Base-by-base conservation (phyloP, 2,113 vertebrate species). In the Willisornis vidua region DNA sequence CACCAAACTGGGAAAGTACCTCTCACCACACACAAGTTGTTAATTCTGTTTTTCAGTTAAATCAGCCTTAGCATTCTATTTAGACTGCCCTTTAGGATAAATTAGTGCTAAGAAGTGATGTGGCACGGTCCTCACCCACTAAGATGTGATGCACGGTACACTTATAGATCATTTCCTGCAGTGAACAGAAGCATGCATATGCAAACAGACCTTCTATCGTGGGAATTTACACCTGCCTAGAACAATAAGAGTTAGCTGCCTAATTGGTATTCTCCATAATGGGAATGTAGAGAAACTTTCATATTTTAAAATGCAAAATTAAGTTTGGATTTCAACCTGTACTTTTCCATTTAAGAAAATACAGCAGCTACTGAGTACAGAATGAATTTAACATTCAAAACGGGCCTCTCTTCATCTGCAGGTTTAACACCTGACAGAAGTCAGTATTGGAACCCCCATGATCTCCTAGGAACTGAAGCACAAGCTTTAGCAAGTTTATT, bases 141-240 rank as follows among this genome's bases (percentile, higher is more conserved):
- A 19, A 65, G 22, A 37, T 35, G 26, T 45, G 72, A 75, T 43
- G 45, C 63, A 75, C 14, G 61, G 62, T 35, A 82, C 18, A 46
- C 35, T 70, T 28, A 41, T 2, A 58, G 49, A 63, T n/a, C 4
- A 39, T 52, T 89, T 72, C 79, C 81, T 72, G 49, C 74, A 65
- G 46, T 8, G 23, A 94, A 80, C 45, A 87, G 49, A 74, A 59
- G 54, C 39, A 61, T 3, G 3, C 33, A 70, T 68, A 84, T n/a
- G 58, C 89, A 72, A 87, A 87, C 22, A 9, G 68, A 58, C 72
- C 72, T 94, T 85, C 85, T 92, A 86, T 25, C 70, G n/a, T 48
- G 52, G 77, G 31, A 87, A 65, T 77, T 89, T 68, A 93, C 51
- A 93, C 61, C 89, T 95, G 83, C 57, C 75, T 71, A 41, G 66